Percentiles rank a stretch among this genome's conserved stretches.
phyloP scores from a whole-genome alignment of 2,113 vertebrate species.

The Eurystomus gularis region DNA sequence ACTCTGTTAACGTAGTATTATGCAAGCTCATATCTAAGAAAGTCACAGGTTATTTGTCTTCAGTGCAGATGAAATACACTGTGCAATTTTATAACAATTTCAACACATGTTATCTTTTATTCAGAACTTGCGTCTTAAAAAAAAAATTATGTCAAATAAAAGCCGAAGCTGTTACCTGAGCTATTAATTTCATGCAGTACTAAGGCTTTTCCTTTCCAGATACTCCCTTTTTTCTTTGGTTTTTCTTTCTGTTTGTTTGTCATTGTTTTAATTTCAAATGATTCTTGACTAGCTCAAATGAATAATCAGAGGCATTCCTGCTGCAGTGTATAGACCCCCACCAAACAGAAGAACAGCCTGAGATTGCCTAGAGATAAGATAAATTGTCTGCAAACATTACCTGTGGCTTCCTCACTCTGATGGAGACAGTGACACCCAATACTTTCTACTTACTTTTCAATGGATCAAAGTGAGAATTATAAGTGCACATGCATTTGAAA shows the following conservation, averaged over 20 bases:
- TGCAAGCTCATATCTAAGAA: background rate
- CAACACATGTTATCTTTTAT: background rate
- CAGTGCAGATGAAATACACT: background rate
- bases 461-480: background rate
- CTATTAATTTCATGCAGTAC: background rate
- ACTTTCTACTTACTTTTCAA: background rate
- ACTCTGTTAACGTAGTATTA: slow-evolving; percentile 4
- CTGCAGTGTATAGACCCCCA: background rate
- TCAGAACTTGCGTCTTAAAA: background rate
- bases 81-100: slow-evolving; percentile 7
- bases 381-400: background rate
- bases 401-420: background rate
- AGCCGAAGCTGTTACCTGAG: background rate
- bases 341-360: background rate
- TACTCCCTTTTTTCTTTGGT: background rate
- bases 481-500: background rate
- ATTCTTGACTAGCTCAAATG: background rate
- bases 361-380: background rate
- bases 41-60: slow-evolving; percentile 12
- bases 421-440: background rate
- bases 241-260: background rate
- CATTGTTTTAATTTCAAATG: background rate
- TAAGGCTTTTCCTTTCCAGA: background rate
- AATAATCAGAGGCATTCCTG: background rate
- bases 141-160: background rate